Percentiles rank a stretch among this genome's conserved stretches.
These are phyloP conservation scores for Poecilia latipinna DNA, from an alignment of 2,113 vertebrate genomes.

Conservation along the genomic window DNA sequence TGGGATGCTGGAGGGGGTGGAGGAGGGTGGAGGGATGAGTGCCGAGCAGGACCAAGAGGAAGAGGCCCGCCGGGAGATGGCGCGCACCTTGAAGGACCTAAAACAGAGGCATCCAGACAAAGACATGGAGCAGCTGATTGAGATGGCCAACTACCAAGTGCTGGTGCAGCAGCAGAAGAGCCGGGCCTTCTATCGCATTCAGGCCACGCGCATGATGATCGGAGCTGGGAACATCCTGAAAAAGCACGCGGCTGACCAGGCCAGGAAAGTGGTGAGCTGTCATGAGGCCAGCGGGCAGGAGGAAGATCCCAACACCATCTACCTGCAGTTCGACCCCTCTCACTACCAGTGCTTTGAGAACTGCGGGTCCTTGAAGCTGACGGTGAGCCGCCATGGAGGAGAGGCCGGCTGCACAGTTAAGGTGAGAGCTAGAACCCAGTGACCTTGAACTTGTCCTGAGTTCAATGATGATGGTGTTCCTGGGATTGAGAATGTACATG, in stretches of 20 bases:
- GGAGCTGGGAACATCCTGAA: slow-evolving; percentile 88
- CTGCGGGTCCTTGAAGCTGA: slow-evolving; percentile 84
- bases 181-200: slow-evolving; percentile 87
- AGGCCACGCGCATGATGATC: slow-evolving; percentile 89
- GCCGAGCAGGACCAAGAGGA: slow-evolving; percentile 79
- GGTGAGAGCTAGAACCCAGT: slow-evolving; percentile 52
- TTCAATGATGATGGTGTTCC: not conserved
- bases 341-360: slow-evolving; percentile 89
- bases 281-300: slow-evolving; percentile 82
- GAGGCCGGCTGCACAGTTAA: slow-evolving; percentile 82
- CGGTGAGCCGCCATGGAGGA: slow-evolving; percentile 79
- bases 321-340: slow-evolving; percentile 83
- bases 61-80: slow-evolving; percentile 84
- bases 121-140: slow-evolving; percentile 87
- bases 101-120: slow-evolving; percentile 86
- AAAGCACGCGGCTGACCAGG: slow-evolving; percentile 86
- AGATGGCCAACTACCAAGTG: slow-evolving; percentile 88
- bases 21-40: slow-evolving; percentile 72
- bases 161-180: slow-evolving; percentile 88
- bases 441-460: not conserved
- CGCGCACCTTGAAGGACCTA: slow-evolving; percentile 83
- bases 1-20: slow-evolving; percentile 79
- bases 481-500: no score
- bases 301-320: slow-evolving; percentile 83
- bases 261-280: slow-evolving; percentile 84